These are phyloP conservation scores for Sciurus niger DNA, from an alignment of 2,113 vertebrate genomes.

Conservation along the genomic window DNA sequence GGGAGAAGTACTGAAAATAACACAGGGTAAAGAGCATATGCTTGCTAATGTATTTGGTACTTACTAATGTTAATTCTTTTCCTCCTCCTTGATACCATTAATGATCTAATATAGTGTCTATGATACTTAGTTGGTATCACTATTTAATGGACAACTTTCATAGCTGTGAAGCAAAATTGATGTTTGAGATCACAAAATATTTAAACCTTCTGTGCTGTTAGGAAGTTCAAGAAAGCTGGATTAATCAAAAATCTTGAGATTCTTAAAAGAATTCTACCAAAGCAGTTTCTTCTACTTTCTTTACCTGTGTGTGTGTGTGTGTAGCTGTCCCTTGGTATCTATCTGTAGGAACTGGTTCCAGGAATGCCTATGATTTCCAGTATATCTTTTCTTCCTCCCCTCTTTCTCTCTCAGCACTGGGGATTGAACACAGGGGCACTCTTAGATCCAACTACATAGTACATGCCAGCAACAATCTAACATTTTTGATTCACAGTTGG, in stretches of 20 bases:
- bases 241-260: background rate
- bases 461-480: background rate
- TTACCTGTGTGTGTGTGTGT: background rate
- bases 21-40: background rate
- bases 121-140: background rate
- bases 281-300: background rate
- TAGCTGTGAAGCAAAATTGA: background rate
- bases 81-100: slow-evolving; percentile 21
- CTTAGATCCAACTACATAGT: background rate
- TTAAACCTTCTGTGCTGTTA: background rate
- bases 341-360: background rate
- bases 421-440: background rate
- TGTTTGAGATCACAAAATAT: background rate
- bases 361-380: background rate
- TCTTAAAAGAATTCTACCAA: background rate
- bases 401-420: background rate
- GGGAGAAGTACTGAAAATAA: background rate
- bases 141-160: background rate
- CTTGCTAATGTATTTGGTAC: background rate
- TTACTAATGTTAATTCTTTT: background rate
- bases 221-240: background rate
- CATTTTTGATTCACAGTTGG: background rate
- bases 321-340: background rate
- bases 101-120: background rate
- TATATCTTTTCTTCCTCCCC: background rate